These are phyloP conservation scores for Zapus hudsonius DNA, from an alignment of 2,113 vertebrate genomes.

Conservation along the genomic window DNA sequence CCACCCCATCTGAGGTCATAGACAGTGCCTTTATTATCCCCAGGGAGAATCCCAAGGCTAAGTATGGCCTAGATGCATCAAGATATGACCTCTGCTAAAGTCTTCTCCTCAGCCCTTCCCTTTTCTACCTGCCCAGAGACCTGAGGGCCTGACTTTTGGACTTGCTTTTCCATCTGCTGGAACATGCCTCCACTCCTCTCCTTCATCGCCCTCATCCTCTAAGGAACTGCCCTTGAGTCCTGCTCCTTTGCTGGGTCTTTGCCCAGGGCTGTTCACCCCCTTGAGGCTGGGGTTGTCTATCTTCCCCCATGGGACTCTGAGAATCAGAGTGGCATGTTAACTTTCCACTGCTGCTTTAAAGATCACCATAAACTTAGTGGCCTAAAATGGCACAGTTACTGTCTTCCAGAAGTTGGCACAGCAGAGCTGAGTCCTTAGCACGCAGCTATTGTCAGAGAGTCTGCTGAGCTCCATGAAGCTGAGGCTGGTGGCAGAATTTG, in stretches of 20 bases:
- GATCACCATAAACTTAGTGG: background rate
- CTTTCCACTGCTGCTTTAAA: background rate
- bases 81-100: rapidly evolving
- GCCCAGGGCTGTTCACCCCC: too few species aligned
- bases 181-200: too few species aligned
- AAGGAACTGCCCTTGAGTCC: background rate
- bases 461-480: background rate
- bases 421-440: background rate
- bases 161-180: too few species aligned
- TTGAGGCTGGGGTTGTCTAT: background rate
- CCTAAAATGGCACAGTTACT: background rate
- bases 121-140: background rate
- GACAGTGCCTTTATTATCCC: background rate
- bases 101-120: background rate
- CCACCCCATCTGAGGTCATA: background rate
- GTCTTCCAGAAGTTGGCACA: background rate
- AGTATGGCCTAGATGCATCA: background rate
- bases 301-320: background rate
- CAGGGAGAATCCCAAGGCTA: background rate
- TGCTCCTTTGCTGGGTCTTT: background rate
- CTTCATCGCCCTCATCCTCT: rapidly evolving
- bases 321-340: background rate
- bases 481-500: background rate
- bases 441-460: background rate
- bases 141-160: background rate